A percentile compares a stretch with the other conserved stretches of the same genome.
Conservation (phyloP, 2,797 vertebrate genomes). For the Mionectes olivaceus region DNA sequence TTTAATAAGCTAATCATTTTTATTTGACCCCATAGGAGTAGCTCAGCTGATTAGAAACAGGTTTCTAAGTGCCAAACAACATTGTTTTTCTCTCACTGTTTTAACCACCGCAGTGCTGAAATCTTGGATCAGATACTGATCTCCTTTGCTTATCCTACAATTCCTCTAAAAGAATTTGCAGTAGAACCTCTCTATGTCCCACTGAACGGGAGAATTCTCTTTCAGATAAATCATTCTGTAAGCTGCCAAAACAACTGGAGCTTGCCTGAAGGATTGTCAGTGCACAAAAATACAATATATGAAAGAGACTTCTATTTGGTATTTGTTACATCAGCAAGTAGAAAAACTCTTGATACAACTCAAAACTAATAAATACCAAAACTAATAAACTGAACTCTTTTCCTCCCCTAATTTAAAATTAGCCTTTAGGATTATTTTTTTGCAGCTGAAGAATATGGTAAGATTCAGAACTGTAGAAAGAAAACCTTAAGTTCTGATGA, state of each 20-base stretch:
- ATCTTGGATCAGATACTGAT: slow-evolving; percentile 55
- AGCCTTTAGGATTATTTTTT: not conserved
- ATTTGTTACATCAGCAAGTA: not conserved
- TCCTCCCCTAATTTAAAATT: not conserved
- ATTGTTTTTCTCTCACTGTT: slow-evolving; percentile 75
- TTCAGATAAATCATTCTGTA: not conserved
- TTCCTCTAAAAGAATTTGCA: slow-evolving; percentile 11
- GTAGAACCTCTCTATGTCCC: not conserved
- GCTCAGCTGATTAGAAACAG: slow-evolving; percentile 82
- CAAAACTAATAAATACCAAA: not conserved
- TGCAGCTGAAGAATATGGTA: not conserved
- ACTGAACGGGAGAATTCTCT: not conserved
- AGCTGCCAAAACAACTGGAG: not conserved
- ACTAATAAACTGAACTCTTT: not conserved
- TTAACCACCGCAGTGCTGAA: slow-evolving; percentile 76
- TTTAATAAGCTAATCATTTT: slow-evolving; percentile 86
- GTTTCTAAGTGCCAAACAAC: slow-evolving; percentile 78
- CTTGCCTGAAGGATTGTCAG: not conserved
- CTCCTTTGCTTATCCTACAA: slow-evolving; percentile 45
- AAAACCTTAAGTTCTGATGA: not conserved
- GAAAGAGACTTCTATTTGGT: not conserved
- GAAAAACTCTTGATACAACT: not conserved
- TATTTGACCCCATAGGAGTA: slow-evolving; percentile 84
- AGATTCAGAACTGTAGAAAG: not conserved
- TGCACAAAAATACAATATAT: not conserved